Evolutionary conservation across 2,113 vertebrate species (phyloP), one percentile per base, ranked within the genome.

Genomic region (Poeciliopsis turrubarensis): DNA sequence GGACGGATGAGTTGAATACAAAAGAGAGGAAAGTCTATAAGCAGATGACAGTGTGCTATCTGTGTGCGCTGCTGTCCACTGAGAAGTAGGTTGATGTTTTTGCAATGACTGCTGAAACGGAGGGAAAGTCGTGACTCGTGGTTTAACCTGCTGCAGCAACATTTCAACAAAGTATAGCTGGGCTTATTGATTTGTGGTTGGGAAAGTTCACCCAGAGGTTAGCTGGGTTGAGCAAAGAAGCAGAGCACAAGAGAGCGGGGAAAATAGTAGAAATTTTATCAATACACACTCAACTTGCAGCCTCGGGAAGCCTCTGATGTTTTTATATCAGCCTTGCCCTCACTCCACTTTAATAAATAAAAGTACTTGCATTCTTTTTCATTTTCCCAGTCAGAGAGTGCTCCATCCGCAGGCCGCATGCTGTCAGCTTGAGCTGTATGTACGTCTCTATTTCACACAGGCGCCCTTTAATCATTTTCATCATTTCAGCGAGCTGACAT

Each of bases 281-380:
- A 79, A 81, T 86, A 82, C 61, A 29, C 75, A 73, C 78, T 81
- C 30, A 8, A 65, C 84, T 76, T 14, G 37, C 44, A 75, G 77
- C 62, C 34, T 69, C 27, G 65, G 70, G 63, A 68, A 74, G 74
- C 73, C 69, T 85, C 75, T 66, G 81, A 85, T 81, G 79, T 85
- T 83, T 84, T 34, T 5, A 31, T 26, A 73, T 30, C 15, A 72
- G 72, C 70, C 34, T 12, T 2, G 12, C 57, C 70, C 84, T 68
- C 77, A 27, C 61, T 75, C 68, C 14, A 74, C 73, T 73, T 90
- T 66, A 89, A 92, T 91, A 89, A 91, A 86, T 92, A 84, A 89
- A 47, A 72, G 17, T 2, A 37, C 62, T 71, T 80, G 47, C 60
- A 82, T 89, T 87, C 65, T 83, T 86, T 91, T 82, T 82, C 44